phyloP scores from a whole-genome alignment of 2,888 invertebrate species.

The Pristionchus exspectatus region DNA sequence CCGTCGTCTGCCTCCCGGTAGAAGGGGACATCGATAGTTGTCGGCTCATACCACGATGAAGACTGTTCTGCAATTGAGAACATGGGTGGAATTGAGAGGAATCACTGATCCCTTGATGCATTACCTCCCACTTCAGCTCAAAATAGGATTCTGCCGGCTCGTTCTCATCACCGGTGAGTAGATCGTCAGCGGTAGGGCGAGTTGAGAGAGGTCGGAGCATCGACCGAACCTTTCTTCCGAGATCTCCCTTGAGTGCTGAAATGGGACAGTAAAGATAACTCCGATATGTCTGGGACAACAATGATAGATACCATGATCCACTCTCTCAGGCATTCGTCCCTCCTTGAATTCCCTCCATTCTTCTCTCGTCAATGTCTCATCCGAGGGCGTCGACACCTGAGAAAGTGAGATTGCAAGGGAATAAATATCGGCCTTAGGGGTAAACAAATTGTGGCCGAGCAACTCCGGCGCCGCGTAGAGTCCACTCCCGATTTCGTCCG shows the following conservation, averaged over 20 bases:
- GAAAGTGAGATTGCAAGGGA: slow-evolving; percentile 27
- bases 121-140: neutral
- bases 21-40: neutral
- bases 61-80: neutral
- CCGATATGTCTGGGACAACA: neutral
- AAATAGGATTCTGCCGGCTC: neutral
- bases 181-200: neutral
- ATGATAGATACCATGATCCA: neutral
- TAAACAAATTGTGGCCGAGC: neutral
- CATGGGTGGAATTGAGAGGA: neutral
- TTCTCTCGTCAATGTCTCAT: neutral
- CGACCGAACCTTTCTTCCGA: neutral
- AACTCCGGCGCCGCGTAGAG: slow-evolving; percentile 13
- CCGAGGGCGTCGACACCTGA: slow-evolving; percentile 1
- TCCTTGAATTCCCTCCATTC: neutral
- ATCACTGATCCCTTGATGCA: neutral
- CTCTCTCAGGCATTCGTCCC: neutral
- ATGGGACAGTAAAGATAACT: no score
- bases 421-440: slow-evolving; percentile 31
- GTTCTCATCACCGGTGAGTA: neutral
- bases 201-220: neutral
- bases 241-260: neutral
- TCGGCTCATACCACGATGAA: neutral
- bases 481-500: slow-evolving; percentile 18
- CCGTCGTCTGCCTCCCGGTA: neutral